These are phyloP conservation scores for Amphipoea lucens DNA, from an alignment of 2,888 invertebrate genomes.

Conservation along the genomic window DNA sequence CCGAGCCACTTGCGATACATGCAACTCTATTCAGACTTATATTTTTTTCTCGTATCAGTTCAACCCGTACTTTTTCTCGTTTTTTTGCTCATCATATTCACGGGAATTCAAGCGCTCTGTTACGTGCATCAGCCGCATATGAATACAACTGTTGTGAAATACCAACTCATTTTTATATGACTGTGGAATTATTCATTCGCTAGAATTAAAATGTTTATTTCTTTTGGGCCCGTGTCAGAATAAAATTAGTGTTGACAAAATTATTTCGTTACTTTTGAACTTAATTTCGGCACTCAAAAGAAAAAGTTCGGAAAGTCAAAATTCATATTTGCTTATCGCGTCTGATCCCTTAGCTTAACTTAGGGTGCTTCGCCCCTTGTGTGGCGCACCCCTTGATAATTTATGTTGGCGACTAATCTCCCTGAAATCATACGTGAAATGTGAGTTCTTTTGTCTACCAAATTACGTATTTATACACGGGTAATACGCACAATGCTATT, in stretches of 20 bases:
- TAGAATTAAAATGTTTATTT: slow-evolving; percentile 49
- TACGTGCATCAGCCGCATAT: slow-evolving; percentile 68
- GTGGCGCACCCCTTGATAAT: slow-evolving; percentile 63
- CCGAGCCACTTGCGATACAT: slow-evolving; percentile 60
- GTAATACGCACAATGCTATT: slow-evolving; percentile 10
- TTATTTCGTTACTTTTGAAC: slow-evolving; percentile 47
- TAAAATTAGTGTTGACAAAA: slow-evolving; percentile 31
- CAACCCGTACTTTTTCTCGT: slow-evolving; percentile 68
- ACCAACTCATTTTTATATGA: slow-evolving; percentile 46
- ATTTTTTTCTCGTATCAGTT: slow-evolving; percentile 73
- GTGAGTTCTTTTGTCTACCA: slow-evolving; percentile 46
- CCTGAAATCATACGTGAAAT: slow-evolving; percentile 48
- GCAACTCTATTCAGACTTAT: slow-evolving; percentile 65
- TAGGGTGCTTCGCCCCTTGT: slow-evolving; percentile 45
- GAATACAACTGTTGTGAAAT: slow-evolving; percentile 65
- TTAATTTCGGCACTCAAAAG: slow-evolving; percentile 39
- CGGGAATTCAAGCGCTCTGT: slow-evolving; percentile 66
- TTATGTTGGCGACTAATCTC: slow-evolving; percentile 64
- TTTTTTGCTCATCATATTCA: slow-evolving; percentile 75
- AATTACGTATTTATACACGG: slow-evolving; percentile 29
- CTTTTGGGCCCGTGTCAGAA: slow-evolving; percentile 7
- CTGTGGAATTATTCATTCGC: slow-evolving; percentile 42
- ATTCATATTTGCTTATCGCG: slow-evolving; percentile 37
- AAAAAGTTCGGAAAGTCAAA: slow-evolving; percentile 39
- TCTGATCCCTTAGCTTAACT: slow-evolving; percentile 62